A percentile compares a stretch with the other conserved stretches of the same genome.
Evolutionary conservation across 2,888 invertebrate genomes (phyloP).

Genomic region (Eremobia ochroleuca): DNA sequence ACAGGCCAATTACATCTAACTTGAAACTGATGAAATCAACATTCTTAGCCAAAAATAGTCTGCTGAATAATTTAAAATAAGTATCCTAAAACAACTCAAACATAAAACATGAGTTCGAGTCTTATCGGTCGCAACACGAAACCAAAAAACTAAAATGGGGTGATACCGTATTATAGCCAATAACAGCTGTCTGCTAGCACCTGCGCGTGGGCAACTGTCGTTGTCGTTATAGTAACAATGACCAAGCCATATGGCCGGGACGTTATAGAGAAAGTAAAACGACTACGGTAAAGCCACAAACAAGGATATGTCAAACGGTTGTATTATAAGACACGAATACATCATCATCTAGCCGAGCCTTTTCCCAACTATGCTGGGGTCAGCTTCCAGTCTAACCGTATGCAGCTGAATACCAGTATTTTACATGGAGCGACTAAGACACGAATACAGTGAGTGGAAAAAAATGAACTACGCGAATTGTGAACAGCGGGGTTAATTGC

Average conservation of each 20-base stretch:
- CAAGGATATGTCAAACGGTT: slow-evolving; percentile 23
- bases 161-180: slow-evolving; percentile 52
- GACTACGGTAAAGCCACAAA: neutral
- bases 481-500: neutral
- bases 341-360: too few relatives aligned
- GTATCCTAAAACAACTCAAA: neutral
- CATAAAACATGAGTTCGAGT: slow-evolving; percentile 5
- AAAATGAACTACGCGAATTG: neutral
- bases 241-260: slow-evolving; percentile 73
- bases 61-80: neutral
- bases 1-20: neutral
- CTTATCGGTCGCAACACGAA: slow-evolving; percentile 32
- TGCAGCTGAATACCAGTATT: too few relatives aligned
- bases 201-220: slow-evolving; percentile 83
- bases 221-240: slow-evolving; percentile 76
- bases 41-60: neutral
- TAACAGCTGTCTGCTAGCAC: slow-evolving; percentile 81
- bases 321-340: too few relatives aligned
- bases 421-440: too few relatives aligned
- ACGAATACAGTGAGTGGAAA: too few relatives aligned
- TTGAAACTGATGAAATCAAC: neutral
- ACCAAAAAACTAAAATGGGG: slow-evolving; percentile 36
- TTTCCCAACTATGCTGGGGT: too few relatives aligned
- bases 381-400: too few relatives aligned
- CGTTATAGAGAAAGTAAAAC: slow-evolving; percentile 64